Evolutionary conservation across 1,140 invertebrate genomes (phyloP).

Genomic region (Frieseomelitta varia): DNA sequence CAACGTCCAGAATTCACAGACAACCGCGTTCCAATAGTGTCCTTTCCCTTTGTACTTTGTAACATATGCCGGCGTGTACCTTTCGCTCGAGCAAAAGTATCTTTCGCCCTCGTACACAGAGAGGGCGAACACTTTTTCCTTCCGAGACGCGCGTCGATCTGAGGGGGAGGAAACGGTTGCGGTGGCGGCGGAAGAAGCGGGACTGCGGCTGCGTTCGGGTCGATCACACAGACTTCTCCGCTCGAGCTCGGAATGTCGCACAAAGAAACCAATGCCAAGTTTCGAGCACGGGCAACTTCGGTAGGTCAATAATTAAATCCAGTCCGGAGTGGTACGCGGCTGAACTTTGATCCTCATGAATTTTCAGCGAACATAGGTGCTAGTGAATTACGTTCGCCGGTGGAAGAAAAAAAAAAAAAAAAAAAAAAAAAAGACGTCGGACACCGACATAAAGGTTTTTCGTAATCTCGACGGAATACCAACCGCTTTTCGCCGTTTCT

Average conservation of each 20-base stretch:
- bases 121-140: neutral
- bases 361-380: constrained; percentile 42
- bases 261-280: neutral
- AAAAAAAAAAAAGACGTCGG: constrained; percentile 6
- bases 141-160: neutral
- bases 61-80: neutral
- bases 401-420: constrained; percentile 39
- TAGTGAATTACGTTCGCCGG: constrained; percentile 33
- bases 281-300: neutral
- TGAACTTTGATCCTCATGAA: constrained; percentile 60
- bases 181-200: neutral
- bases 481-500: neutral
- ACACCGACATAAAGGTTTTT: neutral
- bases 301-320: constrained; percentile 62
- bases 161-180: neutral
- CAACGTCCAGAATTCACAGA: constrained; percentile 59
- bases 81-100: neutral
- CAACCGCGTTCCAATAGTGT: constrained; percentile 55
- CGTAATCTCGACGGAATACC: neutral
- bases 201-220: neutral
- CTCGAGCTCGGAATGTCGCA: neutral
- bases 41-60: constrained; percentile 5
- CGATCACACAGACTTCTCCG: neutral
- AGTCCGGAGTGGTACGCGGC: constrained; percentile 11
- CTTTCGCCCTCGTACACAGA: neutral